Percentiles rank a stretch among this genome's conserved stretches.
phyloP scores from a whole-genome alignment of 2,113 vertebrate genomes.

The Istiophorus platypterus region DNA sequence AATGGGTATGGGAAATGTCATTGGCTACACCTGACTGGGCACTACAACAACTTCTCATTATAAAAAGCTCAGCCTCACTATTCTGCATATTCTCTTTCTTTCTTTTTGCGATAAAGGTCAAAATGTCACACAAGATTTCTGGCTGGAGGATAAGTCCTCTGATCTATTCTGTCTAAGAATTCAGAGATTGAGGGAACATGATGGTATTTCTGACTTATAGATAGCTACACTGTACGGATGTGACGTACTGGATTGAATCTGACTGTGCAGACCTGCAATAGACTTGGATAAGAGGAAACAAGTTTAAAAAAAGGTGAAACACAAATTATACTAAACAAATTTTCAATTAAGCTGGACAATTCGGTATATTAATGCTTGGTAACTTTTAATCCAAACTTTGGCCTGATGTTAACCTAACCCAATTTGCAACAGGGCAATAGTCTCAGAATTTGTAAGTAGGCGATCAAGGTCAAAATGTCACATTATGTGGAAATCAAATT shows the following conservation, averaged over 20 bases:
- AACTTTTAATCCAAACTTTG: background rate
- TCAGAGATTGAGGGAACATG: background rate
- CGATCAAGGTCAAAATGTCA: background rate
- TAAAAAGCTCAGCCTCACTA: background rate
- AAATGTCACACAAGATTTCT: constrained; percentile 21
- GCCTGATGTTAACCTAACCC: background rate
- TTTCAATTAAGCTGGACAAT: background rate
- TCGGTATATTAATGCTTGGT: too few relatives aligned
- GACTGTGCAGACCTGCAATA: background rate
- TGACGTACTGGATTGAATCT: background rate
- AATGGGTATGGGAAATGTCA: background rate
- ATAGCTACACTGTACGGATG: background rate
- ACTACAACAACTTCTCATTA: background rate
- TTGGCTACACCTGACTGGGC: background rate
- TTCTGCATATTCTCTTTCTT: background rate
- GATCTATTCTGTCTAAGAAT: constrained; percentile 25
- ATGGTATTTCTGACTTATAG: background rate
- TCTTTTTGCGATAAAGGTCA: too few relatives aligned
- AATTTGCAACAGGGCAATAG: too few relatives aligned
- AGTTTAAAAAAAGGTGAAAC: background rate
- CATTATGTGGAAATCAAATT: background rate
- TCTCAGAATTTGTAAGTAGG: too few relatives aligned
- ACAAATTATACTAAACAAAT: background rate
- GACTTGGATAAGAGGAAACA: background rate
- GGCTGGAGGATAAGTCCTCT: constrained; percentile 13